Evolutionary conservation across 2,797 vertebrate species (phyloP), one percentile per base, ranked within the genome.

Genomic region (Intellagama lesueurii): DNA sequence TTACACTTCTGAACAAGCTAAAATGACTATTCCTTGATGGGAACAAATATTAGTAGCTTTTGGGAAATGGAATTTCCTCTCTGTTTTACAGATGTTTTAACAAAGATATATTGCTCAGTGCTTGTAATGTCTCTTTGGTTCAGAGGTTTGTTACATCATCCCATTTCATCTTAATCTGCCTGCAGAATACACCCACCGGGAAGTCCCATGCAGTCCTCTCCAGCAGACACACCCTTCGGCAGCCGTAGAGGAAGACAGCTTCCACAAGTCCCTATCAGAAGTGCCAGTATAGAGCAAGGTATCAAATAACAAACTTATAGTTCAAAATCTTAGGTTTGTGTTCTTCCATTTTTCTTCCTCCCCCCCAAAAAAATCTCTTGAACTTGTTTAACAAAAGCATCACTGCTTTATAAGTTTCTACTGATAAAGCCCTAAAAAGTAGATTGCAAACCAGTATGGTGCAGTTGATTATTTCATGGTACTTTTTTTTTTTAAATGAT

Each of bases 221-320:
- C 98, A 11, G 93, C 96, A 69, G 98, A 98, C 93, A 95, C 98
- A 17, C 95, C 98, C 83, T 98, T 97, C 94, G 97, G 98, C 94
- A 97, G 96, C 89, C 98, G 98, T 94, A 98, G 98, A 95, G 98
- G 98, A 94, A 97, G 99, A 83, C 98, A 99, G 93, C 98, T 99
- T 82, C 99, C 99, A 0, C 98, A 99, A 94, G 98, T 99, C 93
- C 99, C 99, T 26, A 97, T 98, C 85, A 98, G 98, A 92, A 98
- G 98, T 95, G 97, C 98, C 97, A 98, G 98, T 96, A 96, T 98
- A 96, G 98, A 99, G 97, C 98, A 99, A 98, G 99, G 99, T 99
- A 98, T 97, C 95, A 95, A 26, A 95, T 91, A 88, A 90, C 91
- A 93, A 94, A 93, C 93, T 95, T 90, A 75, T 44, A 92, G 95